Base-by-base conservation (phyloP, 2,888 invertebrate species). In the Copidosoma aretas region DNA sequence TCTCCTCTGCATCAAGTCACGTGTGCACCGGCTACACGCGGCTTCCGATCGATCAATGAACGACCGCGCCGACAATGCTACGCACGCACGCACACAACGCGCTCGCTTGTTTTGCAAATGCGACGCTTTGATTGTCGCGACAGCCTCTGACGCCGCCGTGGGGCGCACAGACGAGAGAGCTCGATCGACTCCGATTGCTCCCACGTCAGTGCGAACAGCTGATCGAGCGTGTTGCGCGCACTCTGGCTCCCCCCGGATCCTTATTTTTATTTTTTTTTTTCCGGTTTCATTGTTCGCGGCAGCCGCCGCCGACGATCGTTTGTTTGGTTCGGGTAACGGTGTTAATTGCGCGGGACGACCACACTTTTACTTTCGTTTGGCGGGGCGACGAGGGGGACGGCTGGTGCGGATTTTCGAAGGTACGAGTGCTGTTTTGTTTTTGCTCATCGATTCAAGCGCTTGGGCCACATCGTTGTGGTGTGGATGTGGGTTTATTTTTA, bases 61-160 rank as follows among this genome's bases (percentile, higher is more conserved):
- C n/a, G 39, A 21, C 21, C 10, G 43, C 43, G 15, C 3, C 3
- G 43, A 8, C 3, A 17, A 46, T 14, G 43, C 41, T 8, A 14
- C 41, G 10, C 41, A 14, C 8, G 15, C 17, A 12, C 12, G 8
- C 12, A 46, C 12, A 46, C 2, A 46, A 12, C 14, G 15, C 15
- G 60, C 64, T 64, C 60, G 64, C 64, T 65, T 70, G 58, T 66
- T 66, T 63, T 66, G 66, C 60, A 54, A 63, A 59, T 60, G 54
- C 66, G 61, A 65, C 58, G 60, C 65, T 61, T 58, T 58, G 61
- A 65, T 56, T 32, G 49, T 19, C 24, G n/a, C 46, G 51, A 53
- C 54, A 57, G 54, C 56, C 46, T 32, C 32, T 32, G 8, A 32
- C 8, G 8, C 32, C 8, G 32, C 32, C n/a, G n/a, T 32, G 8